Percentiles rank a stretch among this genome's conserved stretches.
Evolutionary conservation across 2,113 vertebrate species (phyloP).

Genomic region (human): GRCh38 chr14:67643501-67644000

Average conservation of each 20-base stretch:
- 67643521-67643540: not conserved
- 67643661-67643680: not conserved
- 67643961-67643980: not conserved
- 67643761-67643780: not conserved
- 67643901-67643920: not conserved
- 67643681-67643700: not conserved
- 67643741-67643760: not conserved
- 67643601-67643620: not conserved
- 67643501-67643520: not conserved
- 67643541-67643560: not conserved
- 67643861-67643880: not conserved
- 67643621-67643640: not conserved
- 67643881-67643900: not conserved
- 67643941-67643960: not conserved
- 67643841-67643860: not conserved
- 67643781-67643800: constrained; percentile 15
- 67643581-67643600: not conserved
- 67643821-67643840: not conserved
- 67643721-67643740: not conserved
- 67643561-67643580: not conserved
- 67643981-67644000: not conserved
- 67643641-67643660: not conserved
- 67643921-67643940: not conserved
- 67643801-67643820: not conserved
- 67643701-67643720: not conserved